Evolutionary conservation across 2,888 invertebrate genomes (phyloP).

Genomic region (Brassicogethes aeneus): DNA sequence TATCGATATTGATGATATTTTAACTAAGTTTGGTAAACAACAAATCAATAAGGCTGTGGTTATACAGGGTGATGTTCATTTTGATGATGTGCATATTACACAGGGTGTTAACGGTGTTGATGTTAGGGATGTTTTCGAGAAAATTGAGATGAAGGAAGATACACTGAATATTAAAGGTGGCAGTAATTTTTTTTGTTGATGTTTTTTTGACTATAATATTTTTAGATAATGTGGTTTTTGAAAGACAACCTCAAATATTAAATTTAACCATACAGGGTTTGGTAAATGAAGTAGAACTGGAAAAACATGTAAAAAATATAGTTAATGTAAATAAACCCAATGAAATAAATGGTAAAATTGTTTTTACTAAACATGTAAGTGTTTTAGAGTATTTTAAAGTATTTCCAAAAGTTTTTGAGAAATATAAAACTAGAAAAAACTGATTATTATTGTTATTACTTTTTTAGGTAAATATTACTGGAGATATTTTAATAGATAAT

Average conservation of each 20-base stretch:
- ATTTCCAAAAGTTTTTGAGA: background rate
- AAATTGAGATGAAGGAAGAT: slow-evolving; percentile 20
- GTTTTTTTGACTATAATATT: slow-evolving; percentile 6
- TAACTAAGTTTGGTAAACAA: slow-evolving; percentile 37
- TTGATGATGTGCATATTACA: slow-evolving; percentile 33
- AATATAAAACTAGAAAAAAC: background rate
- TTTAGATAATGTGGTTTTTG: slow-evolving; percentile 32
- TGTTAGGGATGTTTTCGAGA: slow-evolving; percentile 21
- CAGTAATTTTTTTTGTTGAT: background rate
- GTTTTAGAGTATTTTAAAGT: too few relatives aligned
- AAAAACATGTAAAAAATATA: slow-evolving; percentile 26
- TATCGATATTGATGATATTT: slow-evolving; percentile 33
- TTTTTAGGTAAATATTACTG: slow-evolving; percentile 28
- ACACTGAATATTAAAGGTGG: slow-evolving; percentile 28
- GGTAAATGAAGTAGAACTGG: slow-evolving; percentile 24
- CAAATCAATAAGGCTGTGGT: slow-evolving; percentile 27
- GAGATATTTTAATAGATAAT: slow-evolving; percentile 26
- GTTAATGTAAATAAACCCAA: slow-evolving; percentile 24
- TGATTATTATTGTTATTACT: background rate
- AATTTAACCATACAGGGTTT: slow-evolving; percentile 25
- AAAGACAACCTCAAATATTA: slow-evolving; percentile 25
- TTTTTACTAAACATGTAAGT: slow-evolving; percentile 28
- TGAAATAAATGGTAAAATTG: slow-evolving; percentile 18
- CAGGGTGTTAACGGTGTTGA: slow-evolving; percentile 31
- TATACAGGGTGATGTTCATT: slow-evolving; percentile 31